These are phyloP conservation scores for Resseliella maxima DNA, from an alignment of 2,888 invertebrate genomes.

Conservation along the genomic window DNA sequence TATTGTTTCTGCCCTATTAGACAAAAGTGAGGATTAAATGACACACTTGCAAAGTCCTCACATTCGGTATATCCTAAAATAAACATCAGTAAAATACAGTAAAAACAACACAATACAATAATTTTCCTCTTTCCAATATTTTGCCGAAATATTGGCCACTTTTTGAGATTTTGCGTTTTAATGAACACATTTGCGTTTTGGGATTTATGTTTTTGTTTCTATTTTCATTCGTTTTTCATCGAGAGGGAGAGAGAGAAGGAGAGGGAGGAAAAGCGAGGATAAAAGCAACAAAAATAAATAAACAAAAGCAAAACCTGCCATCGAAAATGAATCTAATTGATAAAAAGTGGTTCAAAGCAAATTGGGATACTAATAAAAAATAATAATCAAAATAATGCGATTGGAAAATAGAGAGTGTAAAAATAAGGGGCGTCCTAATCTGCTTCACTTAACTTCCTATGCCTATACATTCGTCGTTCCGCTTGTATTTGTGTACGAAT, in stretches of 20 bases:
- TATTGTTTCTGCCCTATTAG: not conserved
- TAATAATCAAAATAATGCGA: slow-evolving; percentile 40
- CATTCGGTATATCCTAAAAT: not conserved
- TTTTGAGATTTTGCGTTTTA: not conserved
- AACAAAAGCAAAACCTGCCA: slow-evolving; percentile 36
- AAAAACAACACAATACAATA: not conserved
- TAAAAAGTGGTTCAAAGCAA: slow-evolving; percentile 36
- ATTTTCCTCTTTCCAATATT: not conserved
- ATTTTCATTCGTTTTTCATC: not conserved
- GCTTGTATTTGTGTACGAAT: not conserved
- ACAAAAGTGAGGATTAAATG: slow-evolving; percentile 1
- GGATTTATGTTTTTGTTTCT: slow-evolving; percentile 13
- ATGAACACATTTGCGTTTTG: not conserved
- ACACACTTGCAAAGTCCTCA: slow-evolving; percentile 10
- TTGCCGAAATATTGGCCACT: not conserved
- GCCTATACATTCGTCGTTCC: not conserved
- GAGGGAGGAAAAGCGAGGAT: not conserved
- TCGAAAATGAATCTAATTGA: slow-evolving; percentile 30
- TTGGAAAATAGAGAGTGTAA: not conserved
- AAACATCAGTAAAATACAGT: not conserved
- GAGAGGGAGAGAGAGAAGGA: no score
- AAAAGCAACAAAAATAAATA: slow-evolving; percentile 27
- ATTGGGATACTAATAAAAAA: not conserved
- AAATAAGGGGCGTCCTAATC: slow-evolving; percentile 20
- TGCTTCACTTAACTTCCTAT: not conserved